Evolutionary conservation across 2,797 vertebrate species (phyloP), one percentile per base, ranked within the genome.

Genomic region (Rhinogobio ventralis): DNA sequence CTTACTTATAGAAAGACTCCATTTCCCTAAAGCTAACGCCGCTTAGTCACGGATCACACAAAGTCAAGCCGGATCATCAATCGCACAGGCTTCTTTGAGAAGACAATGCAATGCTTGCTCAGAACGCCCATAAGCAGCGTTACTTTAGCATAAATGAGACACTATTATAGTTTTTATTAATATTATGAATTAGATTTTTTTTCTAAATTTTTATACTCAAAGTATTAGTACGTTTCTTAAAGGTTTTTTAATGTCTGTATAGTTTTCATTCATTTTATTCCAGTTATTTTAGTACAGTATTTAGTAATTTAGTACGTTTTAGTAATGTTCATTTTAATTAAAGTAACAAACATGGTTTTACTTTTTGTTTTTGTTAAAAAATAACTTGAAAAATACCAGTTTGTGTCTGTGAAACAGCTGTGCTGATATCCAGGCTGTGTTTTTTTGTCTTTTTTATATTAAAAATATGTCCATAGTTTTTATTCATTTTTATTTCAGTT

Each of bases 1-100:
- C 30, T 33, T 46, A 68, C 33, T 51, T 83, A 67, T 28, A 76
- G 72, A 51, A 66, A 66, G 60, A 53, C 7, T 83, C 23, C 30
- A 66, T 74, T 82, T 33, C 45, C 20, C 30, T 79, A 23, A 71
- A 69, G 79, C n/a, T 25, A 60, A 30, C 6, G 11, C 3, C 1
- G n/a, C 15, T 57, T 60, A 19, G 33, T 71, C n/a, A 55, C 19
- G 9, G 36, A 68, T 57, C n/a, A 42, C 15, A 53, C 2, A 8
- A 49, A 30, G 11, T 66, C 60, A 20, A 51, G 45, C 55, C 15
- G 2, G 30, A 74, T 45, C 42, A 73, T 64, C 30, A 45, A 36
- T 49, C 3, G 2, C 7, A 82, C 11, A n/a, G 55, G 42, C 23
- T 49, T 28, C 55, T 64, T n/a, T 20, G 19, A 73, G 68, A 74